Evolutionary conservation across 2,888 invertebrate species (phyloP).

Genomic region (Luffia ferchaultella): DNA sequence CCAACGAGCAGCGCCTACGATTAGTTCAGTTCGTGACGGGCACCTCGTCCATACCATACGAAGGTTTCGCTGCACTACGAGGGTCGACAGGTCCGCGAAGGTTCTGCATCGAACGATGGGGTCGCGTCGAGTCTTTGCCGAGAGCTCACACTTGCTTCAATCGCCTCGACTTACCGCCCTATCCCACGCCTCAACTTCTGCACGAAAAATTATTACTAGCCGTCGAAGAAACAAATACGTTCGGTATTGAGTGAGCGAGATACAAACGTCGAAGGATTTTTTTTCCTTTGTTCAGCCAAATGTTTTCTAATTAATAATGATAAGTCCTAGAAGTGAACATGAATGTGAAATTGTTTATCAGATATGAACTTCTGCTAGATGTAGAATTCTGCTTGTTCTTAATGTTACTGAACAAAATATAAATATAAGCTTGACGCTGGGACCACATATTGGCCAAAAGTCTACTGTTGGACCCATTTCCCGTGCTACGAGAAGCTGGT

Average conservation of each 20-base stretch:
- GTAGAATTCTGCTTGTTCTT: no score
- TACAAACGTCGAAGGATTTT: neutral
- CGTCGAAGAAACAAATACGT: constrained; percentile 95
- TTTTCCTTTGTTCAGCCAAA: neutral
- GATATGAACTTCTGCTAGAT: no score
- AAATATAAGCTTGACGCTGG: no score
- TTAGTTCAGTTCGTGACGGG: constrained; percentile 97
- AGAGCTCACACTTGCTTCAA: constrained; percentile 99
- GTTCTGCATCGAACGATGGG: constrained; percentile 98
- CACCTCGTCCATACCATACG: constrained; percentile 96
- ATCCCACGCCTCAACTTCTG: constrained; percentile 90
- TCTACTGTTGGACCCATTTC: no score
- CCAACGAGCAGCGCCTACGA: constrained; percentile 92
- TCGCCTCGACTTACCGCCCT: constrained; percentile 94
- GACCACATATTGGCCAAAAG: no score
- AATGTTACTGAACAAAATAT: no score
- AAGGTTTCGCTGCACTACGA: constrained; percentile 93
- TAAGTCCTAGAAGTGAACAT: no score
- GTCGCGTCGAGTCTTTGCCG: constrained; percentile 91
- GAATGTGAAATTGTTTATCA: no score
- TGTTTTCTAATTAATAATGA: no score
- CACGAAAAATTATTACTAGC: constrained; percentile 92
- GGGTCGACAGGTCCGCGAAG: constrained; percentile 96
- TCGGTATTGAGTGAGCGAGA: constrained; percentile 85
- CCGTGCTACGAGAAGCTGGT: no score